Percentiles rank a stretch among this genome's conserved stretches.
phyloP scores from a whole-genome alignment of 2,797 vertebrate genomes.

The Novumbra hubbsi region DNA sequence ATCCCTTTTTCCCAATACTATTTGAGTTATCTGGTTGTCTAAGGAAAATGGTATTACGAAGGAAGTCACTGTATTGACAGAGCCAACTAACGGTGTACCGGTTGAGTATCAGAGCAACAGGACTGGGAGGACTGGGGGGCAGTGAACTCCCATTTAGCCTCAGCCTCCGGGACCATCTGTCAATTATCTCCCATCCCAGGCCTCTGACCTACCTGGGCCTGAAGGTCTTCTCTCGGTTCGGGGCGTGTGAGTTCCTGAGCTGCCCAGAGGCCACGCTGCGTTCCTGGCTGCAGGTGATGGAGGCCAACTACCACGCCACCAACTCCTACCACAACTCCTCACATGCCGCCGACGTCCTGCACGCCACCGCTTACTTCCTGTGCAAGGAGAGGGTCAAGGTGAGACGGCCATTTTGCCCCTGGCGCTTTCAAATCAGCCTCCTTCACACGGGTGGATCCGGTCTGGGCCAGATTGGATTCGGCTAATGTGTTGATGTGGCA shows the following conservation, averaged over 20 bases:
- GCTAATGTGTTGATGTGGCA: too few relatives aligned
- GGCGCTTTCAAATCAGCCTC: too few relatives aligned
- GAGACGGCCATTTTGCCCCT: constrained; percentile 30
- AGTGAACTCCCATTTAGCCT: neutral
- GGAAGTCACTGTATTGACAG: too few relatives aligned
- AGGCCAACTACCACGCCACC: constrained; percentile 90
- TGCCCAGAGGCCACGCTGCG: constrained; percentile 90
- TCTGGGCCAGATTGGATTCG: too few relatives aligned
- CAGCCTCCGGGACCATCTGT: neutral
- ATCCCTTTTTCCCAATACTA: too few relatives aligned
- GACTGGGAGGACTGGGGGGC: neutral
- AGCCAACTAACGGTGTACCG: too few relatives aligned
- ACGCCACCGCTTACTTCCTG: constrained; percentile 95
- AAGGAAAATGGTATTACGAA: too few relatives aligned
- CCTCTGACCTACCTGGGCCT: constrained; percentile 93
- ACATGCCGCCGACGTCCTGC: constrained; percentile 92
- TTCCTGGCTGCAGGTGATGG: constrained; percentile 92
- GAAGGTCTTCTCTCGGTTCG: constrained; percentile 92
- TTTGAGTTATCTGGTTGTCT: too few relatives aligned
- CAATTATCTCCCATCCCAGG: constrained; percentile 58
- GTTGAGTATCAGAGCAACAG: neutral
- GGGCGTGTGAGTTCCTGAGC: constrained; percentile 91
- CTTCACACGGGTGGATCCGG: too few relatives aligned
- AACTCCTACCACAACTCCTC: constrained; percentile 99
- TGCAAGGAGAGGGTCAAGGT: constrained; percentile 94